phyloP scores from a whole-genome alignment of 2,797 vertebrate genomes.

The Molossus molossus region DNA sequence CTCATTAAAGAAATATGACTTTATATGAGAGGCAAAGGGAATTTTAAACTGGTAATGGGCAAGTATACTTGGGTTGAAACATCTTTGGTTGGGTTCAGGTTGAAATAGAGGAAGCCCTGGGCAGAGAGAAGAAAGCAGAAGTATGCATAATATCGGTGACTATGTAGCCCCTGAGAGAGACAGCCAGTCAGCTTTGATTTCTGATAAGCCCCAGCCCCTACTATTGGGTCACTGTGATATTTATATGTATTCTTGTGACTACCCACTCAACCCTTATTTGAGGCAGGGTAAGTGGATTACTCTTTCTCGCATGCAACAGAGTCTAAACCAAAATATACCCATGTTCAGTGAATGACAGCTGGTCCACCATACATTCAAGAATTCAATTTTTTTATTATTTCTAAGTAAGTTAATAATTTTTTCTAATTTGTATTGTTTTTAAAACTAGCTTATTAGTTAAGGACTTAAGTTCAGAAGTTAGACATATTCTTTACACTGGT shows the following conservation, averaged over 20 bases:
- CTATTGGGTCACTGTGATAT: neutral
- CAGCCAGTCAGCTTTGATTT: neutral
- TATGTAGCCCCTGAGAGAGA: neutral
- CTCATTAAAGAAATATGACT: neutral
- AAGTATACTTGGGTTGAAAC: neutral
- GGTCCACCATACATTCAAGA: neutral
- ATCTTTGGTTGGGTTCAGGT: neutral
- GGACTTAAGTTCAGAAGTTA: slow-evolving; percentile 1
- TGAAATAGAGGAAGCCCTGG: neutral
- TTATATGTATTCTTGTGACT: neutral
- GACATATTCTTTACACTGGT: neutral
- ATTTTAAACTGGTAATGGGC: neutral
- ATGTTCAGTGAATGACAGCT: neutral
- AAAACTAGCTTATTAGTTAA: slow-evolving; percentile 16
- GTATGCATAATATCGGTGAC: neutral
- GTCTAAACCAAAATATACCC: neutral
- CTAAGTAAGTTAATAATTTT: neutral
- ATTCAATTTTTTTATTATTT: neutral
- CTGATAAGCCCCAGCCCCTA: neutral
- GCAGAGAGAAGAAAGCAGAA: neutral
- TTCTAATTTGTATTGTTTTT: neutral
- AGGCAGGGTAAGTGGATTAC: neutral
- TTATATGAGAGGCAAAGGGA: neutral
- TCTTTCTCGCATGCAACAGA: neutral
- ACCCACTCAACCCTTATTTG: neutral